Evolutionary conservation across 1,140 invertebrate genomes (phyloP), one percentile per base, ranked within the genome.

Genomic region (Meteorus sp.): DNA sequence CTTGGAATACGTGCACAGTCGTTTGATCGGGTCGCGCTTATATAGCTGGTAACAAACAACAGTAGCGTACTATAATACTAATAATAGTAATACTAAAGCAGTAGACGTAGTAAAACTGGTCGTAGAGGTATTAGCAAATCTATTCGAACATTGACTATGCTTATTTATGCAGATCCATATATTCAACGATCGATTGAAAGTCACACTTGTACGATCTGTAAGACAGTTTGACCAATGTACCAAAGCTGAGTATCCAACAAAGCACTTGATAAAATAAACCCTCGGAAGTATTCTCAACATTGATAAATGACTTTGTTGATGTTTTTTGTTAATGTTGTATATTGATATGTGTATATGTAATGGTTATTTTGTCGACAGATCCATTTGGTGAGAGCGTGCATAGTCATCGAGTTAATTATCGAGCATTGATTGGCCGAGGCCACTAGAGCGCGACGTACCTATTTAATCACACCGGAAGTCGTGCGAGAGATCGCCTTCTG

Each of bases 1-100:
- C 47, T 63, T 68, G 51, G 55, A 53, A 71, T 73, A 78, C 75
- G 76, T 78, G 76, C 75, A 62, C 73, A 75, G 67, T 72, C 64
- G 64, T 52, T 53, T 48, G 52, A 27, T 57, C 52, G 50, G 27
- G 44, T 51, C 25, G 41, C 55, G 27, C 17, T 54, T 17, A 53
- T 22, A 35, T 17, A 51, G 11, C n/a, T n/a, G n/a, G n/a, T n/a
- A n/a, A n/a, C n/a, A n/a, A n/a, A n/a, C n/a, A n/a, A n/a, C n/a
- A n/a, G n/a, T n/a, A n/a, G n/a, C n/a, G n/a, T n/a, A n/a, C n/a
- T n/a, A n/a, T n/a, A n/a, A n/a, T n/a, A n/a, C n/a, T n/a, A n/a
- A n/a, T n/a, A n/a, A n/a, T n/a, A n/a, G n/a, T n/a, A n/a, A n/a
- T n/a, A n/a, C n/a, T n/a, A n/a, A n/a, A n/a, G n/a, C n/a, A n/a